Percentiles rank a stretch among this genome's conserved stretches.
Evolutionary conservation across 2,888 invertebrate species (phyloP).

Genomic region (Doris montereyensis): DNA sequence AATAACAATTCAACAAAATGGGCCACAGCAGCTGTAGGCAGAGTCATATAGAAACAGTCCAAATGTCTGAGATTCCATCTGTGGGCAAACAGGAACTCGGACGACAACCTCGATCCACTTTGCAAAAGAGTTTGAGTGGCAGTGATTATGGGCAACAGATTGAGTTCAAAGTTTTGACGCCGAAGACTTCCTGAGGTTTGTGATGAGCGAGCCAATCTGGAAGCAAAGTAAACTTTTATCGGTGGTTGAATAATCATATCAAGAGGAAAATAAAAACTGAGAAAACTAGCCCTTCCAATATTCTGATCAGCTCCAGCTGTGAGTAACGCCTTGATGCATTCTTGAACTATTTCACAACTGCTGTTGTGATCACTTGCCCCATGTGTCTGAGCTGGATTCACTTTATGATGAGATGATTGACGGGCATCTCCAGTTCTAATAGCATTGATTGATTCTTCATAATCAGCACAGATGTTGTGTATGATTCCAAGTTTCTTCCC

Average conservation of each 20-base stretch:
- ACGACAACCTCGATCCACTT: conserved; percentile 16
- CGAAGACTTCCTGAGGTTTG: conserved; percentile 13
- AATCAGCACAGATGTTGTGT: neutral
- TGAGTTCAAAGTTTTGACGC: conserved; percentile 3
- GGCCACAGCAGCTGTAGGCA: neutral
- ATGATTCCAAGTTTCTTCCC: conserved; percentile 21
- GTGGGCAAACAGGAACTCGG: neutral
- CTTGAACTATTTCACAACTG: neutral
- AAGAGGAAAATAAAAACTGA: conserved; percentile 15
- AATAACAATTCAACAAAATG: too few species aligned
- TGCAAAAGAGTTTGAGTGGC: conserved; percentile 3
- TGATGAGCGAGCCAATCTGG: conserved; percentile 1
- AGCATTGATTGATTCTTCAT: neutral
- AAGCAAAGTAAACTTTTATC: conserved; percentile 27
- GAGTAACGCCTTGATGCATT: conserved; percentile 15
- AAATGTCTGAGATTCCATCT: conserved; percentile 27
- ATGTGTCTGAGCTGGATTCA: neutral
- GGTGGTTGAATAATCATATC: conserved; percentile 34
- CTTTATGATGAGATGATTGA: too few species aligned
- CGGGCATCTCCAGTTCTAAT: neutral
- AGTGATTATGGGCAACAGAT: neutral
- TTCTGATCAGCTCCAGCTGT: conserved; percentile 28
- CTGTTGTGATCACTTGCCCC: neutral
- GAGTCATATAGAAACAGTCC: conserved; percentile 25
- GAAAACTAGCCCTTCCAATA: neutral